Percentiles rank a stretch among this genome's conserved stretches.
Evolutionary conservation across 2,888 invertebrate genomes (phyloP).

Genomic region (Therioaphis trifolii): DNA sequence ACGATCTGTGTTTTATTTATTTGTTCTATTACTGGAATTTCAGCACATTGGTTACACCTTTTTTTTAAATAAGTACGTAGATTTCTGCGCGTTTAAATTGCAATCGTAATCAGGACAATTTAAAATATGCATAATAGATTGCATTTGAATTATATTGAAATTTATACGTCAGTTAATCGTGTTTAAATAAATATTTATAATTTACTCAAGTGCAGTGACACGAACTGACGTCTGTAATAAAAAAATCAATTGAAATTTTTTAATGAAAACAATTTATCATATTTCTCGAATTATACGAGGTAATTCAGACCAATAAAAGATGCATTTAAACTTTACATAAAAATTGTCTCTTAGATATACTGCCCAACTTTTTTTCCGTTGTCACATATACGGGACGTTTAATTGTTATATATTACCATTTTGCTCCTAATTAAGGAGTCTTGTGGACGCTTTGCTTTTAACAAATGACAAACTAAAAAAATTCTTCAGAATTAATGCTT

Average conservation of each 20-base stretch:
- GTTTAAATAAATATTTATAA: not conserved
- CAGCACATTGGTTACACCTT: not conserved
- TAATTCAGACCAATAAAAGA: slow-evolving; percentile 48
- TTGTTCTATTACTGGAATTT: slow-evolving; percentile 16
- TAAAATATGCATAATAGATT: not conserved
- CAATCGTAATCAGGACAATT: not conserved
- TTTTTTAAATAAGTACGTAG: too few species aligned
- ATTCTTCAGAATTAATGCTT: not conserved
- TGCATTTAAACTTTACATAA: slow-evolving; percentile 1
- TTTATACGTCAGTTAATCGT: not conserved
- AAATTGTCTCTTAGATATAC: slow-evolving; percentile 9
- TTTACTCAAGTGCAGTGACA: not conserved
- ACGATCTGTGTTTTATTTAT: slow-evolving; percentile 1
- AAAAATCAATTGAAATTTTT: slow-evolving; percentile 4
- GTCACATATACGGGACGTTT: slow-evolving; percentile 25
- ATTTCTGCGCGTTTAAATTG: not conserved
- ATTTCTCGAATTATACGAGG: slow-evolving; percentile 15
- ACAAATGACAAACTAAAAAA: not conserved
- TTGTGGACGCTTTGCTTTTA: not conserved
- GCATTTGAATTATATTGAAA: not conserved
- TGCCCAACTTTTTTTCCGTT: not conserved
- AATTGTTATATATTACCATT: slow-evolving; percentile 29
- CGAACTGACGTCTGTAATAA: not conserved
- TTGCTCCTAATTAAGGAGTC: slow-evolving; percentile 1
- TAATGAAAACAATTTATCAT: slow-evolving; percentile 27